Percentiles rank a stretch among this genome's conserved stretches.
These are phyloP conservation scores for Phytoseiulus persimilis DNA, from an alignment of 2,888 invertebrate species.

Conservation along the genomic window DNA sequence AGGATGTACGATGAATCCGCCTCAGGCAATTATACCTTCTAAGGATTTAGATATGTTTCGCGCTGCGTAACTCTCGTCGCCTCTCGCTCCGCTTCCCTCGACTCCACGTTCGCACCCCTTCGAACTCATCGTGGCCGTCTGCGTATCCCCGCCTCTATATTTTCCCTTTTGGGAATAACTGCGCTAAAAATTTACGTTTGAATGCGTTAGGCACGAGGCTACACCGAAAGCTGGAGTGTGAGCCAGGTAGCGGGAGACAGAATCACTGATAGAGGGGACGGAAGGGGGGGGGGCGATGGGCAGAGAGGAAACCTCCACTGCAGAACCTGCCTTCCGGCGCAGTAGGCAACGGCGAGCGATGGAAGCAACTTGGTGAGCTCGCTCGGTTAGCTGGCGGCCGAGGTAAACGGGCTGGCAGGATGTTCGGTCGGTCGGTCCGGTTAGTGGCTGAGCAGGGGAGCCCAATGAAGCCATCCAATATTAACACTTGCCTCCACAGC, in stretches of 20 bases:
- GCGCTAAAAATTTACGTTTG: neutral
- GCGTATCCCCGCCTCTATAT: neutral
- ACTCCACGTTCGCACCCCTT: neutral
- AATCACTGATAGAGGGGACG: neutral
- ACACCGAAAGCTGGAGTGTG: neutral
- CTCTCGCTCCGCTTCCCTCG: neutral
- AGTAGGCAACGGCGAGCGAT: neutral
- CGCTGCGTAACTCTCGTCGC: neutral
- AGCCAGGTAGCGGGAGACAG: neutral
- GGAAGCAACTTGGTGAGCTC: neutral
- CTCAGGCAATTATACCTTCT: neutral
- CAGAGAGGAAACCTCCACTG: neutral
- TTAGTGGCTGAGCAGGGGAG: neutral
- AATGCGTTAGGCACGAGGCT: neutral
- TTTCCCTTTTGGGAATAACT: neutral
- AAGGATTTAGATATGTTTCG: neutral
- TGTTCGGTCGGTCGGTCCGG: neutral
- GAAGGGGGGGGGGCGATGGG: no score
- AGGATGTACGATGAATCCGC: neutral
- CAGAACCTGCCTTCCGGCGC: neutral
- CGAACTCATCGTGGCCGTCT: neutral
- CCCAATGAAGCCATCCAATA: neutral
- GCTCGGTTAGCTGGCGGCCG: neutral
- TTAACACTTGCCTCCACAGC: neutral
- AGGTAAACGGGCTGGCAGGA: neutral